A percentile compares a stretch with the other conserved stretches of the same genome.
These are phyloP conservation scores for Heterohyrax brucei DNA, from an alignment of 2,797 vertebrate species.

Conservation along the genomic window DNA sequence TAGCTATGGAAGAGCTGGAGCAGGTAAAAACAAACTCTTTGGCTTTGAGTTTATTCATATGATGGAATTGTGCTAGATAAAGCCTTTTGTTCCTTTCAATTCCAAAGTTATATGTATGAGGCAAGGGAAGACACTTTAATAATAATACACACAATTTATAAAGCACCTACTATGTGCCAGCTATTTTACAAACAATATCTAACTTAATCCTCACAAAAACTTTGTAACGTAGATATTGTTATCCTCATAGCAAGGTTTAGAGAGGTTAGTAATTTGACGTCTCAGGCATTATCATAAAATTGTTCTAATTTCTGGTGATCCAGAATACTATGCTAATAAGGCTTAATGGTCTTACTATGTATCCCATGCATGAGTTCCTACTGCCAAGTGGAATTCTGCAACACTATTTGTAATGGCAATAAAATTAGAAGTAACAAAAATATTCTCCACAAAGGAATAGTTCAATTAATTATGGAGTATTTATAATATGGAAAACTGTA, in stretches of 20 bases:
- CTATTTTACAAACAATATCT: no score
- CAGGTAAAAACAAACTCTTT: constrained; percentile 38
- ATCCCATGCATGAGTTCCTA: background rate
- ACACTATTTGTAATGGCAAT: no score
- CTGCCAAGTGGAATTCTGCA: no score
- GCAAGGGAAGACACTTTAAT: constrained; percentile 55
- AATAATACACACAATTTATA: background rate
- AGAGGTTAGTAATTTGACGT: constrained; percentile 25
- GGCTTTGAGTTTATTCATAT: constrained; percentile 55
- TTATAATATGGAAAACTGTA: no score
- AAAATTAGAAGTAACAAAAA: no score
- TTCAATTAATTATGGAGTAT: no score
- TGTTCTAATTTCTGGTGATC: constrained; percentile 59
- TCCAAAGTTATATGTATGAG: background rate
- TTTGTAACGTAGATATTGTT: background rate
- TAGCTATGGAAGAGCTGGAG: background rate
- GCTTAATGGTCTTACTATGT: constrained; percentile 54
- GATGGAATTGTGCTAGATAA: constrained; percentile 1
- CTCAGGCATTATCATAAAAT: constrained; percentile 27
- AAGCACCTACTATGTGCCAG: background rate
- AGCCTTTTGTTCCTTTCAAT: constrained; percentile 30
- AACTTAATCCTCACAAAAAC: no score
- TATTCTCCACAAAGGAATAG: no score
- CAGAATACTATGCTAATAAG: constrained; percentile 44
- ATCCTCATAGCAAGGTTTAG: constrained; percentile 34